Base-by-base conservation (phyloP, 2,797 vertebrate genomes). In the Lepus oiostolus region DNA sequence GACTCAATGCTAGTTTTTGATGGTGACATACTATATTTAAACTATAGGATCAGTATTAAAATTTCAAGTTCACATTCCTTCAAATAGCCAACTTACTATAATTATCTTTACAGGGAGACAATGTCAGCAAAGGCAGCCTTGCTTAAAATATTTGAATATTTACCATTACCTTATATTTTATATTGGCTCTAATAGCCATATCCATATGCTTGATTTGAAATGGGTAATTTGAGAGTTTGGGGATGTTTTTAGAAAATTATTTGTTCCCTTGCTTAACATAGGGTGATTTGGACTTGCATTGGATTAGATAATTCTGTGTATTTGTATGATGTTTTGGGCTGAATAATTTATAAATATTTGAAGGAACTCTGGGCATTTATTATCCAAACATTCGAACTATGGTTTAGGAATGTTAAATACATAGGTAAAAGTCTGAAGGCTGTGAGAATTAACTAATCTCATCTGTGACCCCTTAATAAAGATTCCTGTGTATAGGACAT, bases 131-230 rank as follows among this genome's bases (percentile, higher is more conserved):
- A 84, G 26, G 21, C 65, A 93, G 7, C 28, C 35, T 94, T 79
- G n/a, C 70, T 72, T 77, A 82, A 95, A 93, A 54, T 60, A 85
- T 72, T 75, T 79, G 16, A 93, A 10, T 72, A 75, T 84, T 95
- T 65, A 6, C 19, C 79, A 52, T 32, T 67, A 65, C 16, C 50
- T 76, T 95, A 58, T 86, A 14, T 74, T 87, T 88, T 90, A 11
- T 28, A 30, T 81, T 82, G 26, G 32, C 32, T 50, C 0, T 54
- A 11, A 47, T 84, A 76, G 16, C 70, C 63, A 77, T 38, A 84
- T 38, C 38, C 38, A 10, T 89, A 19, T 81, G 52, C 84, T 94
- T 79, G 54, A 11, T 54, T 95, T 70, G 79, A 86, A 93, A 65
- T 28, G 13, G 24, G 7, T n/a, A 35, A 35, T 88, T 92, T 85